Evolutionary conservation across 2,888 invertebrate genomes (phyloP).

Genomic region (Himalopsyche anomala): DNA sequence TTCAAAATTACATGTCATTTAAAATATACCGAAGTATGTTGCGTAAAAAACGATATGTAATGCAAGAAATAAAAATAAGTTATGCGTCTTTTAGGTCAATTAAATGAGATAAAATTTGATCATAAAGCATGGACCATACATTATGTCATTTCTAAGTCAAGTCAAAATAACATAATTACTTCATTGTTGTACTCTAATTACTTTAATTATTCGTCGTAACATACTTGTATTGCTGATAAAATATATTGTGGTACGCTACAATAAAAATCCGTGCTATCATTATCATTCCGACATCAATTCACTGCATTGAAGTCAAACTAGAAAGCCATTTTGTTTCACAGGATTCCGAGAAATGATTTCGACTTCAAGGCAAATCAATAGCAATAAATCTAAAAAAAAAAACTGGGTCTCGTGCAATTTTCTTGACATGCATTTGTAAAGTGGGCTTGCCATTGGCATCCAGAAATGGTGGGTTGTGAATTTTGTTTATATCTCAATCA

Average conservation of each 20-base stretch:
- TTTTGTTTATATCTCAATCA: too few relatives aligned
- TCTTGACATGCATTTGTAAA: neutral
- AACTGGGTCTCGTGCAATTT: slow-evolving; percentile 5
- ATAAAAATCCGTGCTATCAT: neutral
- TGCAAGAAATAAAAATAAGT: too few relatives aligned
- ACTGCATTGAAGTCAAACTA: neutral
- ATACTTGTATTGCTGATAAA: neutral
- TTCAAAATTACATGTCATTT: too few relatives aligned
- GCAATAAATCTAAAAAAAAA: neutral
- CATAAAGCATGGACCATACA: too few relatives aligned
- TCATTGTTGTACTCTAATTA: too few relatives aligned
- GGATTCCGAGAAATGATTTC: slow-evolving; percentile 34
- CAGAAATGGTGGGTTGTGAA: neutral
- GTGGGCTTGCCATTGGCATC: neutral
- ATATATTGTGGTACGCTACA: neutral
- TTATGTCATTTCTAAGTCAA: too few relatives aligned
- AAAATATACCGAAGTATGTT: too few relatives aligned
- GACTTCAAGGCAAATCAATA: slow-evolving; percentile 18
- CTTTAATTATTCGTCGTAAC: too few relatives aligned
- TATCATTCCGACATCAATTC: neutral
- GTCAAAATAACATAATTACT: too few relatives aligned
- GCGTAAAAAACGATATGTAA: too few relatives aligned
- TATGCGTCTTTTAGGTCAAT: too few relatives aligned
- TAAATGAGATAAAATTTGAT: too few relatives aligned
- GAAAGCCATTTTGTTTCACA: slow-evolving; percentile 14